Evolutionary conservation across 2,888 invertebrate genomes (phyloP).

Genomic region (Theodoxus fluviatilis): DNA sequence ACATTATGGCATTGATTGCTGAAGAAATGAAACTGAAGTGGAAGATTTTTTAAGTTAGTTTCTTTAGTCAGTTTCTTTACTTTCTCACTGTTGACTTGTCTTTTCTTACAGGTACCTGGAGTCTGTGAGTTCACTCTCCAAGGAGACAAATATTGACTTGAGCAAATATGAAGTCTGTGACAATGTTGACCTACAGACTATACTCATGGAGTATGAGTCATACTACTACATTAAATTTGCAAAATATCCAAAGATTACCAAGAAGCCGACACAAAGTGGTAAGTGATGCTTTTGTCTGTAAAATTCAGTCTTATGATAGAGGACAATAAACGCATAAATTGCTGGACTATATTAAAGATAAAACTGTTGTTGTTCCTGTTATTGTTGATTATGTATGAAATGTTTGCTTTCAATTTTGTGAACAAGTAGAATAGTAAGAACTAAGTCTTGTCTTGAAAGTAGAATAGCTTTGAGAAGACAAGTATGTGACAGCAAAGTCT

Average conservation of each 20-base stretch:
- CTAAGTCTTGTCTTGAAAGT: too few species aligned
- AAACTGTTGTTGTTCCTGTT: neutral
- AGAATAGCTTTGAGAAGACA: too few species aligned
- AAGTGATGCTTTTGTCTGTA: slow-evolving; percentile 32
- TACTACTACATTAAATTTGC: slow-evolving; percentile 86
- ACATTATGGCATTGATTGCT: too few species aligned
- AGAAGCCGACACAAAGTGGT: slow-evolving; percentile 65
- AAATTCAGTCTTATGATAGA: neutral
- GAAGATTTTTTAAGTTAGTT: neutral
- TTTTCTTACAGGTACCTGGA: slow-evolving; percentile 68
- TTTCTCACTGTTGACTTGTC: neutral
- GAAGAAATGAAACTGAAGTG: too few species aligned
- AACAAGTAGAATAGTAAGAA: too few species aligned
- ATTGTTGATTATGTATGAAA: too few species aligned
- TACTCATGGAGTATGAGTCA: slow-evolving; percentile 86
- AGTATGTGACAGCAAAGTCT: too few species aligned
- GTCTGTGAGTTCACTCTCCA: slow-evolving; percentile 73
- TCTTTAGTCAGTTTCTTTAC: neutral
- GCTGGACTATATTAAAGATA: neutral
- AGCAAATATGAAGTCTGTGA: slow-evolving; percentile 78
- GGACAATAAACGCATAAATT: neutral
- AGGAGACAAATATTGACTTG: slow-evolving; percentile 77
- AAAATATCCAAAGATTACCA: slow-evolving; percentile 83
- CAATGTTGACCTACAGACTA: slow-evolving; percentile 87
- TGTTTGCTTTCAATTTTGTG: too few species aligned